Conservation (phyloP, 2,888 invertebrate species). For the Junonia oenone region DNA sequence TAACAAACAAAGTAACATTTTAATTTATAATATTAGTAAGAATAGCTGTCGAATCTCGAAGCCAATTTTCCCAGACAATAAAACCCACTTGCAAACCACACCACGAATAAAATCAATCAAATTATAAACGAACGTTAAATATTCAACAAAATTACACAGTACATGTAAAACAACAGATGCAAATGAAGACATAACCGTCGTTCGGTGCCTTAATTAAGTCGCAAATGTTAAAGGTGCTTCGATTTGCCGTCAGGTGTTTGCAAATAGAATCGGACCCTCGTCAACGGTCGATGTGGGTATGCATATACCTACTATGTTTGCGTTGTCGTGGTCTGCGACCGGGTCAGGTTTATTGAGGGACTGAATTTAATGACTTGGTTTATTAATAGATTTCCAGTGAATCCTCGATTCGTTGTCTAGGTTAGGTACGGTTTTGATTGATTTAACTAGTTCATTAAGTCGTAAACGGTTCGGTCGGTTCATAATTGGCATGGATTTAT, state of each 20-base stretch:
- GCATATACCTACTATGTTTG: not conserved
- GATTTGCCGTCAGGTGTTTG: constrained; percentile 34
- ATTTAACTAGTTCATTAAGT: not conserved
- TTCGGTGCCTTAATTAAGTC: constrained; percentile 43
- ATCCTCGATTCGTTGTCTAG: constrained; percentile 1
- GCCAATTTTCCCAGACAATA: too few species aligned
- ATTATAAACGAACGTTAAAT: not conserved
- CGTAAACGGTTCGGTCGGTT: not conserved
- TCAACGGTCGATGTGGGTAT: constrained; percentile 32
- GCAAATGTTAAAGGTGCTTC: constrained; percentile 36
- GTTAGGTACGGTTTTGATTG: not conserved
- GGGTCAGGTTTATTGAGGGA: constrained; percentile 12
- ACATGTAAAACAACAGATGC: constrained; percentile 11
- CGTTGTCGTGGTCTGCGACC: constrained; percentile 5
- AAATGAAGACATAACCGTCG: constrained; percentile 20
- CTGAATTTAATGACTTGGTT: constrained; percentile 12
- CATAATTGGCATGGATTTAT: not conserved
- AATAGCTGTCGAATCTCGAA: too few species aligned
- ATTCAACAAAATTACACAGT: not conserved
- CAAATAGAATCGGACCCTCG: constrained; percentile 45
- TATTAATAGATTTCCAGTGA: constrained; percentile 5
- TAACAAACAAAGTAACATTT: too few species aligned
- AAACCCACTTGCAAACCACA: not conserved
- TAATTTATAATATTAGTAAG: too few species aligned
- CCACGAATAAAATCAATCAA: not conserved